Percentiles rank a stretch among this genome's conserved stretches.
These are phyloP conservation scores for Crocodylus rhombifer DNA, from an alignment of 2,797 vertebrate species.

Conservation along the genomic window DNA sequence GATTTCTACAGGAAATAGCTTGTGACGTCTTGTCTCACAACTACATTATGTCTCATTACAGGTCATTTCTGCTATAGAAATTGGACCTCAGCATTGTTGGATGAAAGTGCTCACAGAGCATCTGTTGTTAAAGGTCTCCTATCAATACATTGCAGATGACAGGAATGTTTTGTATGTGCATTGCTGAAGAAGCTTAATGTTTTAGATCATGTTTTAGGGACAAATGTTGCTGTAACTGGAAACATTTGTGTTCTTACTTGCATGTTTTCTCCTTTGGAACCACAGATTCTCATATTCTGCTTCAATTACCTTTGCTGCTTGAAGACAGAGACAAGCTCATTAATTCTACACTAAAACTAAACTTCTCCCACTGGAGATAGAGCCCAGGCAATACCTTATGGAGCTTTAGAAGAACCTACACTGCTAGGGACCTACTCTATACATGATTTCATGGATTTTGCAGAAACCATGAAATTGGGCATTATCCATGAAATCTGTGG, in stretches of 20 bases:
- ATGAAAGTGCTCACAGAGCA: constrained; percentile 32
- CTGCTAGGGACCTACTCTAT: too few species aligned
- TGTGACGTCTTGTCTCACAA: constrained; percentile 78
- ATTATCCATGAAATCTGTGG: too few species aligned
- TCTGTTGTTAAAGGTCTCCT: constrained; percentile 51
- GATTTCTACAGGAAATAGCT: constrained; percentile 77
- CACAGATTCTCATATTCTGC: background rate
- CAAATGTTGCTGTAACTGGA: constrained; percentile 17
- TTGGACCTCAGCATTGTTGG: constrained; percentile 14
- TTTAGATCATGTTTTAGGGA: constrained; percentile 19
- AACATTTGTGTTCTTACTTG: constrained; percentile 36
- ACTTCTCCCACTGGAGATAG: background rate
- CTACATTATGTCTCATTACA: constrained; percentile 78
- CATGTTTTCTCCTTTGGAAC: background rate
- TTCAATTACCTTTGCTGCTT: constrained; percentile 7
- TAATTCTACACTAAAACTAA: background rate
- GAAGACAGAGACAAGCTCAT: background rate
- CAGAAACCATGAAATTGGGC: too few species aligned
- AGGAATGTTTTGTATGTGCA: constrained; percentile 57
- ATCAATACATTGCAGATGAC: constrained; percentile 52
- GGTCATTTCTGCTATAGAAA: constrained; percentile 57
- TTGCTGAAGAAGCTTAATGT: constrained; percentile 45
- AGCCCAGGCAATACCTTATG: background rate
- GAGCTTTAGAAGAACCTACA: background rate
- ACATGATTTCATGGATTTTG: too few species aligned